Evolutionary conservation across 1,140 invertebrate genomes (phyloP).

Genomic region (Trissolcus basalis): DNA sequence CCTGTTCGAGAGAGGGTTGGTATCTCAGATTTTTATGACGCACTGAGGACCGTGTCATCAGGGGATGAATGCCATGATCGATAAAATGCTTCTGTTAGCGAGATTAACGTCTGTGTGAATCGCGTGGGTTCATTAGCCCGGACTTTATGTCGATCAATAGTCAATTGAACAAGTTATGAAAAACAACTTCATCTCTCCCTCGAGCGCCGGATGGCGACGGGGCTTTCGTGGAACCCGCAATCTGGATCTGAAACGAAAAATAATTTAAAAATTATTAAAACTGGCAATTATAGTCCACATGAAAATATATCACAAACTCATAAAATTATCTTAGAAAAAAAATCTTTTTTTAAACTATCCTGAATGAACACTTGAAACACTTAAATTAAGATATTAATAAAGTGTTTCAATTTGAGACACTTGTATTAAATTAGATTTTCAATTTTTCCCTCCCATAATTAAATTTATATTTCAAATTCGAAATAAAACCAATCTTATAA

Average conservation of each 20-base stretch:
- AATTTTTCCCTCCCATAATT: too few relatives aligned
- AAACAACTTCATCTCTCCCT: slow-evolving; percentile 34
- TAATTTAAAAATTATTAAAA: too few relatives aligned
- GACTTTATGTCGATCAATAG: slow-evolving; percentile 51
- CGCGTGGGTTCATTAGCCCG: slow-evolving; percentile 61
- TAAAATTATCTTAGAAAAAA: too few relatives aligned
- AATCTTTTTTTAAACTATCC: too few relatives aligned
- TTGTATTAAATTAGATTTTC: too few relatives aligned
- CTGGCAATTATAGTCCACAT: too few relatives aligned
- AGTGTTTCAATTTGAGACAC: too few relatives aligned
- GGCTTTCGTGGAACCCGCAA: slow-evolving; percentile 31
- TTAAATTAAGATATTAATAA: too few relatives aligned
- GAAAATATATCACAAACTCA: too few relatives aligned
- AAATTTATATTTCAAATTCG: neutral
- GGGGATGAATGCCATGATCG: slow-evolving; percentile 64
- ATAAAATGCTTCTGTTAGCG: slow-evolving; percentile 71
- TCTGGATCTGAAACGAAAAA: slow-evolving; percentile 39
- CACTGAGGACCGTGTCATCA: slow-evolving; percentile 62
- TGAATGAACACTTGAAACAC: too few relatives aligned
- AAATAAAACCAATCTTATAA: slow-evolving; percentile 2
- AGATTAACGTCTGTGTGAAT: slow-evolving; percentile 69
- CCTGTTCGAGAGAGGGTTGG: slow-evolving; percentile 62
- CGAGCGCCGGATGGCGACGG: slow-evolving; percentile 18
- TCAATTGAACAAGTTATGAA: slow-evolving; percentile 56
- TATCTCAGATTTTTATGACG: slow-evolving; percentile 73